phyloP scores from a whole-genome alignment of 2,797 vertebrate genomes.

The Chelon auratus region DNA sequence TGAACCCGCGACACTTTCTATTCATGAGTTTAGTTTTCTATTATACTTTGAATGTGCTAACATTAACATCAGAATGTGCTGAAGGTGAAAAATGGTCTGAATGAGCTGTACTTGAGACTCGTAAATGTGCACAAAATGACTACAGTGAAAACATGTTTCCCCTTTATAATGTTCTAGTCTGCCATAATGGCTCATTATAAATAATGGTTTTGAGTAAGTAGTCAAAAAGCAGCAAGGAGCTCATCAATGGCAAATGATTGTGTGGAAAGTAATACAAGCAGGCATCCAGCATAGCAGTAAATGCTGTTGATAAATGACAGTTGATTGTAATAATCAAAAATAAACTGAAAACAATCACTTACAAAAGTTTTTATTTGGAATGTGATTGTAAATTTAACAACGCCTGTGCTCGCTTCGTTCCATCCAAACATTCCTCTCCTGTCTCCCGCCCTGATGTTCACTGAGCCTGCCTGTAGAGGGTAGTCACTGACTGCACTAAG shows the following conservation, averaged over 20 bases:
- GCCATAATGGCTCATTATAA: conserved; percentile 69
- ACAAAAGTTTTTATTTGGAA: neutral
- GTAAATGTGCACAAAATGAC: conserved; percentile 48
- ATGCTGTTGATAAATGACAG: conserved; percentile 43
- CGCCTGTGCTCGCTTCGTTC: neutral
- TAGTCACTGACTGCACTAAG: conserved; percentile 75
- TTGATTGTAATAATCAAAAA: conserved; percentile 44
- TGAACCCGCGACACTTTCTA: conserved; percentile 43
- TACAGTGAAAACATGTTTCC: conserved; percentile 65
- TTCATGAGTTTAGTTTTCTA: conserved; percentile 45
- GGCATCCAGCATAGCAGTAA: conserved; percentile 27
- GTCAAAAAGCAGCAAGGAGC: conserved; percentile 64
- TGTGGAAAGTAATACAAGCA: conserved; percentile 43
- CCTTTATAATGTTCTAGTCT: conserved; percentile 61
- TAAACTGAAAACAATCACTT: conserved; percentile 45
- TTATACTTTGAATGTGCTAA: conserved; percentile 39
- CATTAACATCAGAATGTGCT: conserved; percentile 59
- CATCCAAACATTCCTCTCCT: conserved; percentile 8
- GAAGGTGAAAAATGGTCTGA: conserved; percentile 56
- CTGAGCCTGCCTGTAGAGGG: conserved; percentile 78
- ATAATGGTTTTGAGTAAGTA: conserved; percentile 65
- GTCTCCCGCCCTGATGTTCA: conserved; percentile 52
- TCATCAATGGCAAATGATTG: conserved; percentile 67
- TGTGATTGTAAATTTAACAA: conserved; percentile 21
- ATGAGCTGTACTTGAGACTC: conserved; percentile 55